Base-by-base conservation (phyloP, 2,113 vertebrate species). In the Brachyhypopomus gauderio region DNA sequence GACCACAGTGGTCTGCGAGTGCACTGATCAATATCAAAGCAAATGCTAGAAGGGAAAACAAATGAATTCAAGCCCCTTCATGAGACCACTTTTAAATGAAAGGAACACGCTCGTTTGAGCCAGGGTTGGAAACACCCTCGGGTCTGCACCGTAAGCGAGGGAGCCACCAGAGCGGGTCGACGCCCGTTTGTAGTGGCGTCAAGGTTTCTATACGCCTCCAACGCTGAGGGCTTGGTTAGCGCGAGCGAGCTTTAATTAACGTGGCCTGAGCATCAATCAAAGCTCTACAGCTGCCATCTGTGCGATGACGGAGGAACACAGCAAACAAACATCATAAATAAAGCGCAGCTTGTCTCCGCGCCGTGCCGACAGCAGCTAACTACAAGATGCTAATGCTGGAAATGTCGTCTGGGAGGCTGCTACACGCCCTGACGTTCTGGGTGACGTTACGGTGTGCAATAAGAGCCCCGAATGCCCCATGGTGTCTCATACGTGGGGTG, bases 211-310 rank as follows among this genome's bases (percentile, higher is more conserved):
- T 78, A 75, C 64, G 59, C 72, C 64, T 76, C 59, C 62, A 72
- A 84, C 67, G 58, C 78, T 77, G 88, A 86, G 72, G 73, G 86
- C 58, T 70, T 86, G 75, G 85, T 85, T 90, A 91, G 88, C 72
- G 63, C 38, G 81, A 88, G 90, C 86, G 88, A 88, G 88, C 92
- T 93, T 92, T 92, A 93, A 94, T 93, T 93, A 92, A 93, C 88
- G 90, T 82, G 90, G 84, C 85, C 87, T 84, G 84, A 90, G 88
- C 89, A 93, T 93, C 91, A 91, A 92, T 94, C 90, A 90, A 86
- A 88, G 90, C 90, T 88, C 91, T 88, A 88, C 88, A 86, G 87
- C 87, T 84, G 90, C 91, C 92, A 92, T 92, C 91, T 93, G 92
- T 88, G 89, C 77, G 58, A 85, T 87, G 87, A 89, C 89, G 79